Base-by-base conservation (phyloP, 2,888 invertebrate genomes). In the Limnephilus marmoratus region DNA sequence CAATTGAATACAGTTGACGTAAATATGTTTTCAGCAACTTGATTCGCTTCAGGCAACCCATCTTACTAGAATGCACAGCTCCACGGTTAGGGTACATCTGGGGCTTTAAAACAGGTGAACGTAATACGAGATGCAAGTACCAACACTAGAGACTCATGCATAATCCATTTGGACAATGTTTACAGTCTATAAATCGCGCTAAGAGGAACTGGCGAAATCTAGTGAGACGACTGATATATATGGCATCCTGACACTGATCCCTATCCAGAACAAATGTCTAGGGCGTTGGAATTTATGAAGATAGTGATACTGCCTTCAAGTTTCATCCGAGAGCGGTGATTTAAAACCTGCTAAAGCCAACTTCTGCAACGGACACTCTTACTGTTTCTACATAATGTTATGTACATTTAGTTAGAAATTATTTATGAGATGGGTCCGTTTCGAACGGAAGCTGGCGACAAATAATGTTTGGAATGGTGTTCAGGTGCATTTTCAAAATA, bases 271-370 rank as follows among this genome's bases (percentile, higher is more conserved):
- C 83, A 83, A 83, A 41, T 83, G 83, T 41, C 37, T 34, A 24
- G 83, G 41, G 24, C 83, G 83, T 83, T 37, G 24, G 24, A 83
- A 83, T 83, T 83, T 83, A 83, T 83, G 83, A 83, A 83, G 83
- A 83, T 37, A 37, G 41, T 41, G 83, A 68, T 68, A 68, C 68
- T 49, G 41, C 45, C 45, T 86, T 45, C 86, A 29, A 49, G 86
- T 86, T 45, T 45, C 86, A 86, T 86, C 29, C 86, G 86, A 86
- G 41, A 86, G 29, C 37, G 29, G 49, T 86, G 86, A 86, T 86
- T 86, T 86, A 86, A 85, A 45, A 34, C 45, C 45, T 49, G 13
- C 45, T 45, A 45, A 45, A 86, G 45, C 49, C 45, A 86, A 86
- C 37, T 29, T 45, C 45, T 37, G 86, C 41, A 41, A 29, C 29